Conservation (phyloP, 2,113 vertebrate genomes). For the Thamnaconus septentrionalis region DNA sequence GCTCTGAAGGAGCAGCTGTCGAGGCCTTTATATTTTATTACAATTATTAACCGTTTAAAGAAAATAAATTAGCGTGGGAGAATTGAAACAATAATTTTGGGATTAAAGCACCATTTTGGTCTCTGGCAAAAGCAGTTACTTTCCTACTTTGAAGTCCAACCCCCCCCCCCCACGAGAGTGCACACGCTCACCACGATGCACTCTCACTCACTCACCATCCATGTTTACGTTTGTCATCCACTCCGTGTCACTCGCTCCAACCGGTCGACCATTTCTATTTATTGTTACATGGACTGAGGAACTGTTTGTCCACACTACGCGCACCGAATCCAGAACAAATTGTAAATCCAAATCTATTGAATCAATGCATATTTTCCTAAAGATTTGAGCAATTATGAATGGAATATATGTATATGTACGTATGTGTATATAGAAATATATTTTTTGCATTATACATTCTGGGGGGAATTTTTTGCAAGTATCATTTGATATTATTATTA, state of each 20-base stretch:
- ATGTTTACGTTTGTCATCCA: conserved; percentile 67
- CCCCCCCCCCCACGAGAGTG: conserved; percentile 42
- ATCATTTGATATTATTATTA: conserved; percentile 67
- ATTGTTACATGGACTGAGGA: conserved; percentile 73
- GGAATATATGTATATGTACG: conserved; percentile 78
- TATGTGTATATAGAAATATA: conserved; percentile 81
- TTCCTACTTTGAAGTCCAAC: conserved; percentile 57
- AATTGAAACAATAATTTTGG: conserved; percentile 2
- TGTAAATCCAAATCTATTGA: conserved; percentile 76
- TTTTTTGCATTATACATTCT: conserved; percentile 78
- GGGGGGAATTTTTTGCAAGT: conserved; percentile 66
- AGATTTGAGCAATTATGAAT: conserved; percentile 77
- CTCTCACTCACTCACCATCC: conserved; percentile 64
- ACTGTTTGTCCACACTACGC: conserved; percentile 72
- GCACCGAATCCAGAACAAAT: conserved; percentile 70
- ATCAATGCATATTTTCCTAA: conserved; percentile 79
- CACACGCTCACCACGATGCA: conserved; percentile 59
- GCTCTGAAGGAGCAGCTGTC: conserved; percentile 18
- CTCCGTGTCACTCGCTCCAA: conserved; percentile 54
- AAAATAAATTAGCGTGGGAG: conserved; percentile 24
- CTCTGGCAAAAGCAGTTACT: conserved; percentile 32
- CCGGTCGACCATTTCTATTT: conserved; percentile 66
- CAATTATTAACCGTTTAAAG: conserved; percentile 10
- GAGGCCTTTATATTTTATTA: conserved; percentile 1
- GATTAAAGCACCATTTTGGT: conserved; percentile 1